These are phyloP conservation scores for Perca flavescens DNA, from an alignment of 2,113 vertebrate species.

Conservation along the genomic window DNA sequence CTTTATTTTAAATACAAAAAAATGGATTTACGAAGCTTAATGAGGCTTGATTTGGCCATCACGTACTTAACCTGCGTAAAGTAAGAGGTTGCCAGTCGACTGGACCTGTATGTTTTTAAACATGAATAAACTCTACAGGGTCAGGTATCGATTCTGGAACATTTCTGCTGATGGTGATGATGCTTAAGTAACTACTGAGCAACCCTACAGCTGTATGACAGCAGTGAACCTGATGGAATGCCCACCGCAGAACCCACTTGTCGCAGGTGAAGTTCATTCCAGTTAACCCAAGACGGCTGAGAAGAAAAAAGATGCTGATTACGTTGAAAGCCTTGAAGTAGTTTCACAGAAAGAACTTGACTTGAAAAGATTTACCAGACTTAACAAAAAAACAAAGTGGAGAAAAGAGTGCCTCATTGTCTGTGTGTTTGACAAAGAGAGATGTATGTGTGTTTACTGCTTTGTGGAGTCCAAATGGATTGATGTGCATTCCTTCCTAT, in stretches of 20 bases:
- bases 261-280: constrained; percentile 3
- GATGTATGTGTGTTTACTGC: constrained; percentile 30
- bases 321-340: constrained; percentile 34
- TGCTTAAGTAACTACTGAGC: neutral
- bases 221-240: constrained; percentile 2
- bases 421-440: constrained; percentile 27
- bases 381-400: constrained; percentile 15
- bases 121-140: no score
- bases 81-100: no score
- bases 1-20: no score
- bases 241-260: neutral
- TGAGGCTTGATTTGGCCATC: no score
- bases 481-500: constrained; percentile 19
- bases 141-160: no score
- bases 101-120: no score
- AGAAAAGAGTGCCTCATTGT: neutral
- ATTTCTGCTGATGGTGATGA: neutral
- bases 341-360: constrained; percentile 49
- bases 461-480: constrained; percentile 35
- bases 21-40: no score
- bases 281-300: constrained; percentile 8
- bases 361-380: constrained; percentile 37
- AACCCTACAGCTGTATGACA: neutral
- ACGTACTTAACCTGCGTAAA: no score
- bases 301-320: constrained; percentile 33